Base-by-base conservation (phyloP, 2,113 vertebrate species). In the Varanus komodoensis region DNA sequence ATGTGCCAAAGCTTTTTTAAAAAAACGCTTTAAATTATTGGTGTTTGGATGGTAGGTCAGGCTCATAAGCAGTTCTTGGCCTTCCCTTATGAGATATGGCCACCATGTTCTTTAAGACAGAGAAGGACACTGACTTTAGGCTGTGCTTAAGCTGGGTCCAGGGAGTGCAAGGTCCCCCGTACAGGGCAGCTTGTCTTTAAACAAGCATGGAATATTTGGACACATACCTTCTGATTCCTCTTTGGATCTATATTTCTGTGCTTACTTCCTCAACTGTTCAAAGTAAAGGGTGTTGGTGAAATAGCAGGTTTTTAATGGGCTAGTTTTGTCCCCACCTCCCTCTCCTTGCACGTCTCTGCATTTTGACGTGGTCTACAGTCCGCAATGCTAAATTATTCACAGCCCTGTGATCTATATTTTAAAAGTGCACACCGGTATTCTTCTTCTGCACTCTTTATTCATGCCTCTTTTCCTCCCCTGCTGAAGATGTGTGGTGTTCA, bases 401-500 rank as follows among this genome's bases (percentile, higher is more conserved):
- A 82, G 34, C 52, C 78, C 25, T 32, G 23, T n/a, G 34, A 69
- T 52, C 17, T 15, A 8, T 15, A 29, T 15, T 64, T 17, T n/a
- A 73, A 68, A 78, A 67, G 32, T 50, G 21, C 61, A 9, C 88
- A 17, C 2, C 14, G 25, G 44, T 1, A 1, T 61, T 14, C 0
- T 0, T 75, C n/a, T 17, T 11, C 19, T 64, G 32, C 0, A 0
- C 2, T 9, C 32, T 61, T 64, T 2, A 14, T 2, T 12, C 74
- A 38, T 6, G 80, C 8, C 83, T 82, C 48, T 44, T n/a, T n/a
- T 27, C 17, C 5, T 11, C 6, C 29, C 21, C 25, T 25, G 57
- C 2, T 4, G 29, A 85, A 50, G 25, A 38, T 1, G 1, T 19
- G 6, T 2, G 19, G 34, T 50, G 32, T 79, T 54, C 25, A 54